A percentile compares a stretch with the other conserved stretches of the same genome.
These are phyloP conservation scores for Acanthurus tractus DNA, from an alignment of 2,797 vertebrate species.

Conservation along the genomic window DNA sequence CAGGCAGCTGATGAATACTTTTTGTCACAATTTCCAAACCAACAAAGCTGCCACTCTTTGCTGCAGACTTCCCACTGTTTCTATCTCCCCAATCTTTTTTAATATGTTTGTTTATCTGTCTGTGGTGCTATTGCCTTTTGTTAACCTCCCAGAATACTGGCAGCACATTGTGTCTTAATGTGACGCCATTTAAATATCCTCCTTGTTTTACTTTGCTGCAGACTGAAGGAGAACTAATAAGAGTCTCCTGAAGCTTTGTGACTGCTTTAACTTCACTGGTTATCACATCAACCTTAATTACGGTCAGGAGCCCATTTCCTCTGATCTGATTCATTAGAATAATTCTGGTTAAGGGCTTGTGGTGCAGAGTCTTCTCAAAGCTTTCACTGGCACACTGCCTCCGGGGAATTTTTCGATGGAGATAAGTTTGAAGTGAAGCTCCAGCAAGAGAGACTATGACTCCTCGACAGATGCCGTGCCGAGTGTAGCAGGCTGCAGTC, in stretches of 20 bases:
- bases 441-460: constrained; percentile 48
- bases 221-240: constrained; percentile 48
- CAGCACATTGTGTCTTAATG: constrained; percentile 52
- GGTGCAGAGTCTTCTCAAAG: constrained; percentile 59
- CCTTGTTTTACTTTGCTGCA: constrained; percentile 53
- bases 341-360: constrained; percentile 62
- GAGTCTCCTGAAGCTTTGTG: constrained; percentile 54
- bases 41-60: constrained; percentile 50
- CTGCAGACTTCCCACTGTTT: constrained; percentile 60
- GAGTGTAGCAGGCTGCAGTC: constrained; percentile 44
- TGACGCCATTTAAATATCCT: constrained; percentile 51
- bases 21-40: constrained; percentile 61
- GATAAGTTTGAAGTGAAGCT: constrained; percentile 68
- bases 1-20: constrained; percentile 56
- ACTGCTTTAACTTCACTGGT: constrained; percentile 57
- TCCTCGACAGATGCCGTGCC: constrained; percentile 64
- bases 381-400: constrained; percentile 43
- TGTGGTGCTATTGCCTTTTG: constrained; percentile 59
- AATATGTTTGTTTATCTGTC: constrained; percentile 77
- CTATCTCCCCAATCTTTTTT: constrained; percentile 56
- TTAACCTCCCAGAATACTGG: constrained; percentile 63
- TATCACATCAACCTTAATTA: constrained; percentile 79
- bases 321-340: constrained; percentile 76
- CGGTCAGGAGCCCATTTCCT: constrained; percentile 70
- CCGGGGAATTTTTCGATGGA: constrained; percentile 57